Percentiles rank a stretch among this genome's conserved stretches.
These are phyloP conservation scores for Caenorhabditis uteleia DNA, from an alignment of 2,888 invertebrate genomes.

Conservation along the genomic window DNA sequence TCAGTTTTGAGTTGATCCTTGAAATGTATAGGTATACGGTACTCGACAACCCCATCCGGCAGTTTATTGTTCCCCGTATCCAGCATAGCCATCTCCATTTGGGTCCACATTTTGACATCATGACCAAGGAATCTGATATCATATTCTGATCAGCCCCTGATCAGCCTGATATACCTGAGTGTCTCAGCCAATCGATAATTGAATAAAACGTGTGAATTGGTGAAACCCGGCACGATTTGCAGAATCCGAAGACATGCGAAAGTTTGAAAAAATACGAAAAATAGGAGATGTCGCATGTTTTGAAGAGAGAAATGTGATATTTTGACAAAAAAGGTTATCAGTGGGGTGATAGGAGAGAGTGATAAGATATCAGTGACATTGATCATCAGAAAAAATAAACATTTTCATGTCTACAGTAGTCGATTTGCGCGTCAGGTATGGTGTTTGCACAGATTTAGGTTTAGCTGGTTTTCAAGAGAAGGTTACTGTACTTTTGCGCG, in stretches of 20 bases:
- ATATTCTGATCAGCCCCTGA: too few relatives aligned
- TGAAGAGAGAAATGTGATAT: too few relatives aligned
- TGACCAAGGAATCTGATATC: constrained; percentile 55
- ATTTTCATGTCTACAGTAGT: too few relatives aligned
- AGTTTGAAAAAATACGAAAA: background rate
- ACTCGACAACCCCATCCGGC: constrained; percentile 50
- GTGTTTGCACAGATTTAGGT: too few relatives aligned
- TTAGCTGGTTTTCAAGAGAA: too few relatives aligned
- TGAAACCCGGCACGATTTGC: constrained; percentile 68
- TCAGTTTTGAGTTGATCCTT: constrained; percentile 62
- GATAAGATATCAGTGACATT: too few relatives aligned
- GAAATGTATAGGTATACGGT: constrained; percentile 63
- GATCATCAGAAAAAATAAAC: too few relatives aligned
- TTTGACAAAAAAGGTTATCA: too few relatives aligned
- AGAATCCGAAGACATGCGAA: constrained; percentile 45
- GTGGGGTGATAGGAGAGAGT: too few relatives aligned
- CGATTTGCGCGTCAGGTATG: too few relatives aligned
- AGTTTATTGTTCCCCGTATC: constrained; percentile 54
- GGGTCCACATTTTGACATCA: constrained; percentile 64
- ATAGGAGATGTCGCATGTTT: too few relatives aligned
- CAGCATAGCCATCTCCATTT: constrained; percentile 63
- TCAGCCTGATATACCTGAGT: constrained; percentile 35
- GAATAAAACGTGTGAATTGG: constrained; percentile 68
- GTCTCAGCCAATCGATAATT: constrained; percentile 66
- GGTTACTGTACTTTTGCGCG: too few relatives aligned